phyloP scores from a whole-genome alignment of 2,113 vertebrate genomes.

The Thomomys bottae region DNA sequence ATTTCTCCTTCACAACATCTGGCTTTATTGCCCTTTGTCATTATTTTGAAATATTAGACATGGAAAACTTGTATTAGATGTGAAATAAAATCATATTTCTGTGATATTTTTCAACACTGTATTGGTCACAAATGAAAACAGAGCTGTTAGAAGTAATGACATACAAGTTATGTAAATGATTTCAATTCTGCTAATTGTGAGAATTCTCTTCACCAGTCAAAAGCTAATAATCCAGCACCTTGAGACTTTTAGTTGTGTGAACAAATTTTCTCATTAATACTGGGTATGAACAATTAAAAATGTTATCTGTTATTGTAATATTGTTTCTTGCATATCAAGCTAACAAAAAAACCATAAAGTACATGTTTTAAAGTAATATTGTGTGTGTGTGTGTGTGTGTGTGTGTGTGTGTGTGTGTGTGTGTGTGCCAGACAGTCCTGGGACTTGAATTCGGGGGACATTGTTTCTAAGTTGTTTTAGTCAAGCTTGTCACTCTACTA shows the following conservation, averaged over 20 bases:
- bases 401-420: no score
- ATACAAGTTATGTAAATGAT: not conserved
- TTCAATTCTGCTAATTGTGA: constrained; percentile 12
- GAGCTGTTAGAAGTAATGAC: not conserved
- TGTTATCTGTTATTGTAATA: not conserved
- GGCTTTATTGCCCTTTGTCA: not conserved
- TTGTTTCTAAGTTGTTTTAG: no score
- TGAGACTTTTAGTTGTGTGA: constrained; percentile 25
- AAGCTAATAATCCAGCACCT: not conserved
- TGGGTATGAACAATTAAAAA: not conserved
- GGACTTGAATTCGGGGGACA: no score
- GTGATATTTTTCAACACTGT: constrained; percentile 21
- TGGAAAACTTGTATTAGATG: not conserved
- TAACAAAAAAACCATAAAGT: not conserved
- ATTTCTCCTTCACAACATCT: not conserved
- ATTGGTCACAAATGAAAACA: not conserved
- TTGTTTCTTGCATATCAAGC: not conserved
- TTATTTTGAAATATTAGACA: not conserved
- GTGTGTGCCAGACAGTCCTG: no score
- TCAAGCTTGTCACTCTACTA: no score
- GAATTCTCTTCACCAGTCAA: not conserved
- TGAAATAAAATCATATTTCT: constrained; percentile 28
- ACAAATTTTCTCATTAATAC: constrained; percentile 15
- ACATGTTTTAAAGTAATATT: not conserved
- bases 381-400: no score